Evolutionary conservation across 2,113 vertebrate species (phyloP).

Genomic region (Hypomesus transpacificus): DNA sequence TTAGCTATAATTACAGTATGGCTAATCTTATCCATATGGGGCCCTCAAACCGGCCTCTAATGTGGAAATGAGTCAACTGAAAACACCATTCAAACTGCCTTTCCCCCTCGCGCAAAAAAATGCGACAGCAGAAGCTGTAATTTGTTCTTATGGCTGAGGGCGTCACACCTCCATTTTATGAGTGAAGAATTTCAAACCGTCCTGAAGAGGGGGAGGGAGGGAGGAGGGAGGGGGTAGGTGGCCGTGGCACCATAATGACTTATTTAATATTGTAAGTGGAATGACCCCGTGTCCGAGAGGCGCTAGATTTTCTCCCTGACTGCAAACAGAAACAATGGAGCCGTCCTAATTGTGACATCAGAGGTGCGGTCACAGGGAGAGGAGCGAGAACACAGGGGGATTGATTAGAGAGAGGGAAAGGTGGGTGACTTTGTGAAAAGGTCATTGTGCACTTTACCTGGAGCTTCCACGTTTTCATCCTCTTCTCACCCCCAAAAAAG

Average conservation of each 20-base stretch:
- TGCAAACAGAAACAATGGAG: conserved; percentile 71
- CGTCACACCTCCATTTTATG: conserved; percentile 55
- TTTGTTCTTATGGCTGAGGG: conserved; percentile 50
- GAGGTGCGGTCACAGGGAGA: conserved; percentile 58
- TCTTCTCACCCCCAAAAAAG: conserved; percentile 16
- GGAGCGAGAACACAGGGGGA: conserved; percentile 60
- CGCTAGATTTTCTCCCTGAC: conserved; percentile 46
- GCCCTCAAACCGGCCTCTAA: conserved; percentile 26
- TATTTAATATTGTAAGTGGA: conserved; percentile 69
- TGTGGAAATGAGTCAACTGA: conserved; percentile 41
- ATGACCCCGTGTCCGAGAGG: conserved; percentile 59
- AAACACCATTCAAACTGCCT: conserved; percentile 40
- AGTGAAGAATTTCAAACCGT: conserved; percentile 21
- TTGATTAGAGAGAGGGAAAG: conserved; percentile 73
- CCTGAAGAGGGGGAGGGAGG: conserved; percentile 16
- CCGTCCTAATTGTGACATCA: conserved; percentile 73
- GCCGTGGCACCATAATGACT: conserved; percentile 53
- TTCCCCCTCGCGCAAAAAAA: conserved; percentile 11
- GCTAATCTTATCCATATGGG: conserved; percentile 47
- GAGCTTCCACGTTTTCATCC: conserved; percentile 53
- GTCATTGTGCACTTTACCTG: conserved; percentile 74
- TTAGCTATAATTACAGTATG: conserved; percentile 46
- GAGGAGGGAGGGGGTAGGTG: conserved; percentile 5
- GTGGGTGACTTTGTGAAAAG: conserved; percentile 77
- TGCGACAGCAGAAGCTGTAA: conserved; percentile 41